A percentile compares a stretch with the other conserved stretches of the same genome.
Conservation (phyloP, 2,888 invertebrate genomes). For the Tachina lurida region DNA sequence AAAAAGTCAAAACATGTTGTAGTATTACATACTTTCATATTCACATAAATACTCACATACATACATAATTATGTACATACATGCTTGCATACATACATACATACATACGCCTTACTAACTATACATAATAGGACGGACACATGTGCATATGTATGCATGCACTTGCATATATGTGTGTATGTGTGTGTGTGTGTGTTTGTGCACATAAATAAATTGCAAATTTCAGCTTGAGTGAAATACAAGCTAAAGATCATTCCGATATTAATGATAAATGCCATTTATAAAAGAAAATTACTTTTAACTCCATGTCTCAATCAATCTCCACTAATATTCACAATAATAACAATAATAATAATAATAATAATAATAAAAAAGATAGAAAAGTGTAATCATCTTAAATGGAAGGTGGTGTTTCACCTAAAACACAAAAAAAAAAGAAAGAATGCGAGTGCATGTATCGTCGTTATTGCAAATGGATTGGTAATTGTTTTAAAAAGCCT, state of each 20-base stretch:
- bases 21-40: conserved; percentile 52
- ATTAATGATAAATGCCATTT: conserved; percentile 60
- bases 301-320: conserved; percentile 54
- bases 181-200: background rate
- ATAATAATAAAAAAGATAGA: conserved; percentile 4
- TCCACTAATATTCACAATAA: conserved; percentile 23
- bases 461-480: conserved; percentile 1
- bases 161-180: background rate
- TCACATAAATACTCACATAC: conserved; percentile 25
- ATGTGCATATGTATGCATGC: conserved; percentile 19
- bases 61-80: conserved; percentile 3
- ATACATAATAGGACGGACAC: background rate
- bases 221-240: conserved; percentile 60
- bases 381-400: conserved; percentile 30
- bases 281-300: conserved; percentile 62
- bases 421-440: background rate
- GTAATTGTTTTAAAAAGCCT: conserved; percentile 38
- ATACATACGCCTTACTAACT: background rate
- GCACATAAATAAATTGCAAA: conserved; percentile 57
- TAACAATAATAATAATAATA: conserved; percentile 18
- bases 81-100: background rate
- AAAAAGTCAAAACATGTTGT: conserved; percentile 60
- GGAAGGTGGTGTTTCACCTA: conserved; percentile 16
- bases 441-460: background rate
- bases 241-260: conserved; percentile 62